These are phyloP conservation scores for Andrena camellia DNA, from an alignment of 2,888 invertebrate genomes.

Conservation along the genomic window DNA sequence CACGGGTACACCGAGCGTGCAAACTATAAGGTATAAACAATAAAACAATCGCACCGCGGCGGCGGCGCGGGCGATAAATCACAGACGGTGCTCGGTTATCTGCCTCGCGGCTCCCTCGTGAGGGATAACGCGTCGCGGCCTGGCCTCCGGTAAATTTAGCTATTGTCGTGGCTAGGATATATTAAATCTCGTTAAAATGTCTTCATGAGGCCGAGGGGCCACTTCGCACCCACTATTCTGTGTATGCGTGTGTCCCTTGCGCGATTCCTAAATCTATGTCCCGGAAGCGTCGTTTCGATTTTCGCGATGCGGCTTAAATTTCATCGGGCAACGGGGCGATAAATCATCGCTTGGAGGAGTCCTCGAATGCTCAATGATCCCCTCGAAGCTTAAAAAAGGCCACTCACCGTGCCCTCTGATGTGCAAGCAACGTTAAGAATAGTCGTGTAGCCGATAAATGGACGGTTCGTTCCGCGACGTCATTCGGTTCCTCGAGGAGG, in stretches of 20 bases:
- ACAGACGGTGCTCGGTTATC: slow-evolving; percentile 69
- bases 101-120: slow-evolving; percentile 41
- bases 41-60: slow-evolving; percentile 72
- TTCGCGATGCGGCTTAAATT: too few species aligned
- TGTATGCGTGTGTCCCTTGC: not conserved
- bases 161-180: slow-evolving; percentile 77
- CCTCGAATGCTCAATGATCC: not conserved
- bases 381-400: not conserved
- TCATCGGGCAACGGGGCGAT: too few species aligned
- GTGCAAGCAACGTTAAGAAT: not conserved
- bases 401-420: not conserved
- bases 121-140: slow-evolving; percentile 57
- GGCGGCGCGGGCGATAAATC: slow-evolving; percentile 74
- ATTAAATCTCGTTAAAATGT: slow-evolving; percentile 78
- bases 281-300: too few species aligned
- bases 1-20: slow-evolving; percentile 57
- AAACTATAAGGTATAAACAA: slow-evolving; percentile 77
- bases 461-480: not conserved
- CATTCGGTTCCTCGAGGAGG: not conserved
- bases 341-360: not conserved
- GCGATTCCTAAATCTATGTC: too few species aligned
- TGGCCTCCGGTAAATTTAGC: slow-evolving; percentile 77
- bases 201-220: slow-evolving; percentile 65
- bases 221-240: not conserved
- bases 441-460: not conserved